These are phyloP conservation scores for Urocynchramus pylzowi DNA, from an alignment of 2,113 vertebrate species.

Conservation along the genomic window DNA sequence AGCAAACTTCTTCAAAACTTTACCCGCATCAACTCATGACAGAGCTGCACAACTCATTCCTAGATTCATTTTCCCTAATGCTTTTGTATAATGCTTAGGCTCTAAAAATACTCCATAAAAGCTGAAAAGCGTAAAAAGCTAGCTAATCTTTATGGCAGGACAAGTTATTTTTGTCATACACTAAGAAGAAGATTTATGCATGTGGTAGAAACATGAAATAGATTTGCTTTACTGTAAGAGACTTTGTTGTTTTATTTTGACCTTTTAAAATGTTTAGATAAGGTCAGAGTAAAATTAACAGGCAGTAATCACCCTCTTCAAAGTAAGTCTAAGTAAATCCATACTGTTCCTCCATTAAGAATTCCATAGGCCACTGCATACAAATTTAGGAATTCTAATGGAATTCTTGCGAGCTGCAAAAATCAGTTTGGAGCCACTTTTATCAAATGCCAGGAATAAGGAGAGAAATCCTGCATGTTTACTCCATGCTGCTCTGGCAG, in stretches of 20 bases:
- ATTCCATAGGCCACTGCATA: neutral
- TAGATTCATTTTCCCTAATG: neutral
- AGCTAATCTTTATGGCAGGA: neutral
- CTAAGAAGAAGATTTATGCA: neutral
- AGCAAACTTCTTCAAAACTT: neutral
- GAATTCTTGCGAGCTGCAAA: neutral
- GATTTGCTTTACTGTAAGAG: neutral
- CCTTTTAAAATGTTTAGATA: neutral
- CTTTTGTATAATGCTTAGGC: neutral
- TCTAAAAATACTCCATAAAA: neutral
- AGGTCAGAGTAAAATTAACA: constrained; percentile 13
- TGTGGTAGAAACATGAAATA: neutral
- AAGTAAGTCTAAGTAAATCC: neutral
- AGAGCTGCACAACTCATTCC: neutral
- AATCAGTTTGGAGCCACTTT: neutral
- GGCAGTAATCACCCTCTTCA: neutral
- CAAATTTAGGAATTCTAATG: neutral
- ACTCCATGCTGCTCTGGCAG: neutral
- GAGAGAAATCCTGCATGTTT: neutral
- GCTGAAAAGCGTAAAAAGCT: neutral
- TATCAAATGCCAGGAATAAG: neutral
- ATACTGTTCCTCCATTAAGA: neutral
- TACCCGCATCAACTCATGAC: fast-evolving
- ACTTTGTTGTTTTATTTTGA: neutral
- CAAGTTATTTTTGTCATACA: neutral